phyloP scores from a whole-genome alignment of 64 coral and sea anemone genomes.

The Hydrozoanthus tunicans region DNA sequence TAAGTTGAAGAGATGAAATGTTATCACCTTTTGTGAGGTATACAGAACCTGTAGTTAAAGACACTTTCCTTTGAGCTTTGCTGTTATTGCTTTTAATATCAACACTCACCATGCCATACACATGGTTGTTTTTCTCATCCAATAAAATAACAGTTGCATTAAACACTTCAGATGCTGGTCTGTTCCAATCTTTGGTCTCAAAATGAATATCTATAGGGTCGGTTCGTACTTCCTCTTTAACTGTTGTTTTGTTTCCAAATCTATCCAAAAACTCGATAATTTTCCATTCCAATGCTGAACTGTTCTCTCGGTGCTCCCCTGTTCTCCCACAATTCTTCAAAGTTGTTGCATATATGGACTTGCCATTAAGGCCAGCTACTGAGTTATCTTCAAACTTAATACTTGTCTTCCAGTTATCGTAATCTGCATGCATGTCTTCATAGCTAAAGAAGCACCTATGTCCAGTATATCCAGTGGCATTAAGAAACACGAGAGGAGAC shows the following conservation, averaged over 20 bases:
- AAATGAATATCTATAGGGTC: slow-evolving; percentile 82
- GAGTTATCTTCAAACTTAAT: slow-evolving; percentile 71
- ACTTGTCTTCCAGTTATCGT: slow-evolving; percentile 76
- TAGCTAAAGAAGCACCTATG: slow-evolving; percentile 79
- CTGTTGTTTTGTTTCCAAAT: slow-evolving; percentile 50
- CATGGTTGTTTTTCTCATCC: slow-evolving; percentile 46
- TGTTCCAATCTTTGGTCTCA: slow-evolving; percentile 55
- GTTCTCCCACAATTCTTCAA: slow-evolving; percentile 72
- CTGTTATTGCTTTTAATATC: not conserved
- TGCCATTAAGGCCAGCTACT: slow-evolving; percentile 53
- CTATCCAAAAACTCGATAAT: slow-evolving; percentile 56
- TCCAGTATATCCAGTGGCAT: slow-evolving; percentile 67
- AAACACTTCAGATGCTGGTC: slow-evolving; percentile 28
- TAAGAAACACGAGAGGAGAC: slow-evolving; percentile 75
- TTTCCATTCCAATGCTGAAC: slow-evolving; percentile 68
- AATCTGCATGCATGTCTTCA: slow-evolving; percentile 41
- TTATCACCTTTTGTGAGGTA: slow-evolving; percentile 24
- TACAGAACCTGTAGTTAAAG: slow-evolving; percentile 44
- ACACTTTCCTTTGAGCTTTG: not conserved
- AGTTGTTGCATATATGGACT: slow-evolving; percentile 73
- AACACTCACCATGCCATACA: slow-evolving; percentile 34
- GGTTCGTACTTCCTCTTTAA: slow-evolving; percentile 64
- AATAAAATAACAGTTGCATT: slow-evolving; percentile 40
- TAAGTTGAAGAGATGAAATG: slow-evolving; percentile 35
- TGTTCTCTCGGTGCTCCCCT: slow-evolving; percentile 67